Percentiles rank a stretch among this genome's conserved stretches.
phyloP scores from a whole-genome alignment of 2,113 vertebrate species.

The Pomatorhinus ruficollis region DNA sequence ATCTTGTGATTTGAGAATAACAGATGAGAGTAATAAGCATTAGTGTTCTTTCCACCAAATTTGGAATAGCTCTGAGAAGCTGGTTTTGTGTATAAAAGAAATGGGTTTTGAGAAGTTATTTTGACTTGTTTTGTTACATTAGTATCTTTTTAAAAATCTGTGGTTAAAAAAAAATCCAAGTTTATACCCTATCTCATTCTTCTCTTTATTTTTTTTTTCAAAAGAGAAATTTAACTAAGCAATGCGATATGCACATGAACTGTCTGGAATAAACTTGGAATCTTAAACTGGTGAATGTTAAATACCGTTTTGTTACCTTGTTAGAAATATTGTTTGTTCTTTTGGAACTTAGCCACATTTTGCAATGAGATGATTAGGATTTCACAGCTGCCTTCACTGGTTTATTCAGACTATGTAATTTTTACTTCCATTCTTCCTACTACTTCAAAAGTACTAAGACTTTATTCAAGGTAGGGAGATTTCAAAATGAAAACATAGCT shows the following conservation, averaged over 20 bases:
- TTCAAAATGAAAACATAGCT: not conserved
- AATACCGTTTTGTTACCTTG: not conserved
- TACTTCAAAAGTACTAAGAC: not conserved
- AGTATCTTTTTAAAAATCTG: not conserved
- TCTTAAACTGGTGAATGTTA: not conserved
- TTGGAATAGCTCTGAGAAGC: not conserved
- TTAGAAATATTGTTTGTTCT: not conserved
- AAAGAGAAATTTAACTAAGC: not conserved
- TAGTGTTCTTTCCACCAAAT: not conserved
- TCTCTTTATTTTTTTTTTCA: not conserved
- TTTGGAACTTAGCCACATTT: not conserved
- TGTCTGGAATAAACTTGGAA: not conserved
- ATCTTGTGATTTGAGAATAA: not conserved
- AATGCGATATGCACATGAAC: fast-evolving
- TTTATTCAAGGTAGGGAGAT: not conserved
- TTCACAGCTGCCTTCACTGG: not conserved
- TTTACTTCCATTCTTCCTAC: not conserved
- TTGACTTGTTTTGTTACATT: not conserved
- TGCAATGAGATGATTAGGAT: not conserved
- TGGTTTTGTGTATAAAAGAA: not conserved
- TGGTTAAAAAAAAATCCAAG: not conserved
- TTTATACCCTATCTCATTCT: not conserved
- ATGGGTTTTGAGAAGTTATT: not conserved
- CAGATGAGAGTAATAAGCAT: not conserved
- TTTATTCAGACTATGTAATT: not conserved